Evolutionary conservation across 2,113 vertebrate species (phyloP), one percentile per base, ranked within the genome.

Genomic region (Oncorhynchus gorbuscha): DNA sequence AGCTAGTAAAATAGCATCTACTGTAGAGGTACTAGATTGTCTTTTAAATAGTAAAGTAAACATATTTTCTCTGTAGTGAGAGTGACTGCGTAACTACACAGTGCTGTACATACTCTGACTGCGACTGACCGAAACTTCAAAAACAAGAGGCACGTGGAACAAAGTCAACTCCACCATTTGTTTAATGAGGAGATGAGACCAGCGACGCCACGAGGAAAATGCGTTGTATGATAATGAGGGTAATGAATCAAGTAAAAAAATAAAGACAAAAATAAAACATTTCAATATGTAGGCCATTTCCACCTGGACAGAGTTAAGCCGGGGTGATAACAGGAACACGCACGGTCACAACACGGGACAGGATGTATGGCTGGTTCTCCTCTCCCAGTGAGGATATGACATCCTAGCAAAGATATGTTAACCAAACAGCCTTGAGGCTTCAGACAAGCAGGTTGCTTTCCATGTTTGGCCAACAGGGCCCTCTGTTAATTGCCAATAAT

Each of bases 401-500:
- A 71, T 69, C 45, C 58, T 77, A 59, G 72, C 78, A 4, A 82
- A 67, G 75, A 78, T 66, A 74, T 78, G 76, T 74, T 83, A 74
- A 75, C 71, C 72, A 77, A 81, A 79, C 71, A 71, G 70, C 72
- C 59, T 9, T 66, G n/a, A 35, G 81, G 74, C 66, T 77, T 67
- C 81, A 78, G 84, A 87, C 61, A 81, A 88, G 85, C 81, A 73
- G 71, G 79, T 87, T 89, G 89, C 81, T 92, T 88, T 93, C 92
- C 89, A 80, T 84, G 87, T 89, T 85, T 89, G 88, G 89, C 16
- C 90, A 85, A 87, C 90, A 92, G 90, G 90, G 90, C 91, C 88
- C 76, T 88, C 91, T 91, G 91, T 90, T 92, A 93, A 92, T 94
- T 96, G 93, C 89, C 85, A 90, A 90, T 93, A 94, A 96, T 94